A percentile compares a stretch with the other conserved stretches of the same genome.
phyloP scores from a whole-genome alignment of 23 tunicate species.

The Ascidia mentula region DNA sequence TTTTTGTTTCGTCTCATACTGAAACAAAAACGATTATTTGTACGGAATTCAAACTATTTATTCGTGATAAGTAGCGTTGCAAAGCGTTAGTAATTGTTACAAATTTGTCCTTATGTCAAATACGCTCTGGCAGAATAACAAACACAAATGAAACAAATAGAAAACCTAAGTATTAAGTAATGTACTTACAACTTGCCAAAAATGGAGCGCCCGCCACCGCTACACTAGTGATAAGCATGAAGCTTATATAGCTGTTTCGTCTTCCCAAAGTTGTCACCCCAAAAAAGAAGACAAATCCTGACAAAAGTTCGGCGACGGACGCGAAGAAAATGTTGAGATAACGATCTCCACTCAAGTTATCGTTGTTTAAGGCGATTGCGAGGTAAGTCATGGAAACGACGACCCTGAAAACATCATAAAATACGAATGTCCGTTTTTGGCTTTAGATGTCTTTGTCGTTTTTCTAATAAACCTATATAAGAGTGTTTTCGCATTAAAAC shows the following conservation, averaged over 20 bases:
- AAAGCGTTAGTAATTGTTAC: neutral
- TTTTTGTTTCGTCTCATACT: too few relatives aligned
- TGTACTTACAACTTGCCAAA: neutral
- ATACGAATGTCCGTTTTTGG: too few relatives aligned
- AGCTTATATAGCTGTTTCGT: neutral
- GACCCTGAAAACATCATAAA: neutral
- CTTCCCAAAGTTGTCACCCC: neutral
- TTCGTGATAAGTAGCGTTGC: too few relatives aligned
- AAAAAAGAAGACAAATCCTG: neutral
- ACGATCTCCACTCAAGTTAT: neutral
- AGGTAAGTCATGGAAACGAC: neutral
- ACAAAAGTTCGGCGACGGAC: neutral
- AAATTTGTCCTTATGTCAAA: too few relatives aligned
- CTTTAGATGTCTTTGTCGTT: too few relatives aligned
- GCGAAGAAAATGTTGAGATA: neutral
- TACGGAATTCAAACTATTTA: too few relatives aligned
- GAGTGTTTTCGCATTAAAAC: neutral
- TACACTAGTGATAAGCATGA: neutral
- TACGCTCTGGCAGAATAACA: neutral
- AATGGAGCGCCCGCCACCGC: neutral
- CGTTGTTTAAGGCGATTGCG: neutral
- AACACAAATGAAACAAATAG: neutral
- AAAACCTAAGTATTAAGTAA: neutral
- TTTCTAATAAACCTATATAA: neutral
- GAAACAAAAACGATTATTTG: too few relatives aligned